Evolutionary conservation across 2,113 vertebrate genomes (phyloP), one percentile per base, ranked within the genome.

Genomic region (Sceloporus tristichus): DNA sequence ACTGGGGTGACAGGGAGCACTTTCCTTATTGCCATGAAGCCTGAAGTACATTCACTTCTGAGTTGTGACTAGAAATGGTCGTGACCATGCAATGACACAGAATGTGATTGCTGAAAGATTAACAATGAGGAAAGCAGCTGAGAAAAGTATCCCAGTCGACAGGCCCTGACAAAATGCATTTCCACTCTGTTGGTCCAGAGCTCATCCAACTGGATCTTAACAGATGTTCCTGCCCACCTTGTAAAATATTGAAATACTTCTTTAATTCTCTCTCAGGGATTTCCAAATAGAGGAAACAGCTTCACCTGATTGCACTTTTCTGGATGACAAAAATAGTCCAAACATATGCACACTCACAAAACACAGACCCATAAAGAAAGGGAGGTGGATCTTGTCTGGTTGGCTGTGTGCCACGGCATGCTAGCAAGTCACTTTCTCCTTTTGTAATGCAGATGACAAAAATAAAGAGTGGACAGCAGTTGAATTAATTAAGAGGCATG

Each of bases 241-340:
- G 25, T 86, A 92, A 93, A 96, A 94, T 93, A 94, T 94, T 92
- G 93, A 94, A 93, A 87, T 56, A 42, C 48, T 89, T 81, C 89
- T 92, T 87, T 93, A 91, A 93, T 94, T 93, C 73, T 90, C 84
- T 93, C 29, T 79, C 70, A 84, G 38, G 4, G 79, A 91, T 96
- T 93, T 82, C 80, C 27, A 48, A 74, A 65, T n/a, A 70, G 38
- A 91, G 92, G 82, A 93, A 92, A 94, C 25, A 92, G 25, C 9
- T 81, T 79, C 5, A 38, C 85, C 95, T 92, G 92, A 88, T 86
- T 88, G 88, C 88, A 93, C 62, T 90, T 93, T 86, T 89, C 42
- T 56, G 91, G 75, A 90, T 92, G 85, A 94, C 84, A 93, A 83
- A 56, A 93, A 85, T 85, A 91, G 80, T 87, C 10, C 78, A 73